Evolutionary conservation across 2,888 invertebrate genomes (phyloP).

Genomic region (Polymixis lichenea): DNA sequence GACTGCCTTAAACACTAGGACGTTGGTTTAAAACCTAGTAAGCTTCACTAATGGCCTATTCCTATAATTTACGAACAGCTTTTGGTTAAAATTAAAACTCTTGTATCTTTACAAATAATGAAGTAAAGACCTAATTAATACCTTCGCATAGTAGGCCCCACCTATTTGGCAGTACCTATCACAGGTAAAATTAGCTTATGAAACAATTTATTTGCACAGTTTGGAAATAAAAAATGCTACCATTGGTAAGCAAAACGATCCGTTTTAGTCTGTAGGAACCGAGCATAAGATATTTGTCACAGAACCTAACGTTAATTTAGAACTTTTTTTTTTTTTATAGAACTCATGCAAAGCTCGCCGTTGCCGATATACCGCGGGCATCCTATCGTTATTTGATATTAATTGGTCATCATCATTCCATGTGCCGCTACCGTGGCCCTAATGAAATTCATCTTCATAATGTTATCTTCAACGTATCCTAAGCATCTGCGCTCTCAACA

Average conservation of each 20-base stretch:
- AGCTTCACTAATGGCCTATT: background rate
- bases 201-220: background rate
- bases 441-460: slow-evolving; percentile 61
- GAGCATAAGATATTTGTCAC: background rate
- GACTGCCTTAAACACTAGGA: background rate
- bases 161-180: too few species aligned
- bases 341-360: background rate
- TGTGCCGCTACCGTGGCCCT: slow-evolving; percentile 71
- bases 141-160: background rate
- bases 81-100: too few species aligned
- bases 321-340: background rate
- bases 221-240: background rate
- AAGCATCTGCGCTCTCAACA: background rate
- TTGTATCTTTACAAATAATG: background rate
- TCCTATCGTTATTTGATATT: slow-evolving; percentile 8
- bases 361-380: background rate
- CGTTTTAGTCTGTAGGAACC: background rate
- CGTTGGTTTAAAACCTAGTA: background rate
- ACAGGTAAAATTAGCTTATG: too few species aligned
- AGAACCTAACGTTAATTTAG: background rate
- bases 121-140: background rate
- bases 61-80: background rate
- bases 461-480: slow-evolving; percentile 10
- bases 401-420: slow-evolving; percentile 64
- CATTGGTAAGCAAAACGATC: background rate